Percentiles rank a stretch among this genome's conserved stretches.
Conservation (phyloP, 2,797 vertebrate genomes). For the Pyrrhura leucotis region DNA sequence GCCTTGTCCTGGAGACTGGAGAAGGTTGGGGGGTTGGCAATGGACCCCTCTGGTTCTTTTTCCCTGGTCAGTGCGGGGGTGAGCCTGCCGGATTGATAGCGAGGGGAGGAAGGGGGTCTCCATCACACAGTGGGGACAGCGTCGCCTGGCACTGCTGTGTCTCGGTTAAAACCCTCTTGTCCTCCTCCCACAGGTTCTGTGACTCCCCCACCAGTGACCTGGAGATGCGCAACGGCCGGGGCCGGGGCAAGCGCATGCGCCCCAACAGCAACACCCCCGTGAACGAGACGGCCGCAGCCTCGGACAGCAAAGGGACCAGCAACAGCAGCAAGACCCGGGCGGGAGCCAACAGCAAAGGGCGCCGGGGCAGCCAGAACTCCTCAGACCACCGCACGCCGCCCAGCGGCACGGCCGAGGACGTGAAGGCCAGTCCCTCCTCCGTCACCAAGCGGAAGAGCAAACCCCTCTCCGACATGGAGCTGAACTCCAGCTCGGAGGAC, state of each 20-base stretch:
- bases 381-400: conserved; percentile 93
- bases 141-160: rapidly evolving
- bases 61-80: rapidly evolving
- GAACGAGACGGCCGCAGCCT: conserved; percentile 87
- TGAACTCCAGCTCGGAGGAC: conserved; percentile 98
- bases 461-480: conserved; percentile 95
- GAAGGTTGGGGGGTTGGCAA: neutral
- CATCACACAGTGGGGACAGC: rapidly evolving
- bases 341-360: conserved; percentile 93
- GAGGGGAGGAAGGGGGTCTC: neutral
- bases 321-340: conserved; percentile 94
- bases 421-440: conserved; percentile 95
- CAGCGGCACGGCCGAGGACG: conserved; percentile 87
- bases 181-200: conserved; percentile 87
- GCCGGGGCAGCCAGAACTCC: conserved; percentile 95
- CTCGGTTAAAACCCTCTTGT: neutral
- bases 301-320: conserved; percentile 86
- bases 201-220: conserved; percentile 98
- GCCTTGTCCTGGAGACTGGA: neutral
- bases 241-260: conserved; percentile 94
- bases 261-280: conserved; percentile 95
- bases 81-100: rapidly evolving
- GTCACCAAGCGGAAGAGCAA: conserved; percentile 94
- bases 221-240: conserved; percentile 98
- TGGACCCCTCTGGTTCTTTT: neutral